Evolutionary conservation across 2,113 vertebrate genomes (phyloP), one percentile per base, ranked within the genome.

Genomic region (Uropsilus gracilis): DNA sequence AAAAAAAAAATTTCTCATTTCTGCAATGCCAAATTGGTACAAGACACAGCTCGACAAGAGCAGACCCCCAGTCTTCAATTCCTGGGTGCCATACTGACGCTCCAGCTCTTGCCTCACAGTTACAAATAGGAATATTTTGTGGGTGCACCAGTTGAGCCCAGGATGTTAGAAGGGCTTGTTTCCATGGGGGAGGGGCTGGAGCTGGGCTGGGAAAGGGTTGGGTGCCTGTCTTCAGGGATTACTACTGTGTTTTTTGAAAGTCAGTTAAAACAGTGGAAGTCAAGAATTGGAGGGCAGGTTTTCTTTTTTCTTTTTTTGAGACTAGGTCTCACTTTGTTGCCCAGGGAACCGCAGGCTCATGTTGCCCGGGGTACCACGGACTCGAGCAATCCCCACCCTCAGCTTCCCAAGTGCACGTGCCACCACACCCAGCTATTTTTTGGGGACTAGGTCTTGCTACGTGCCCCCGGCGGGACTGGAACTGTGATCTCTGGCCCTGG

Each of bases 181-280:
- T 7, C 0, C 0, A 34, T 28, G 8, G 71, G 28, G 17, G 8
- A 1, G 55, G 59, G 14, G 17, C 14, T 76, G 46, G 32, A 59
- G 22, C 12, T 2, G 20, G 53, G 44, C 14, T 17, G 14, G 80
- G n/a, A 42, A 63, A 81, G n/a, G 55, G 3, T 6, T 55, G 50
- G 28, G 22, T 55, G n/a, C 9, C 32, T n/a, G 48, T 69, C 53
- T 64, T 44, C 50, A 37, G 26, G 20, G 55, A 16, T n/a, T 6
- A 18, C 30, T 26, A 30, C 73, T 81, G 46, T 17, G 5, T 53
- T 53, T 92, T 50, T 57, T 28, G 64, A 64, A 83, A 46, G 50
- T 39, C 64, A 30, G 9, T 34, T 8, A 39, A 71, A 28, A 14
- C 68, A 30, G 0, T 2, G 39, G 73, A 59, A 91, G n/a, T 16